Base-by-base conservation (phyloP, 2,797 vertebrate species). In the Vespertilio murinus region DNA sequence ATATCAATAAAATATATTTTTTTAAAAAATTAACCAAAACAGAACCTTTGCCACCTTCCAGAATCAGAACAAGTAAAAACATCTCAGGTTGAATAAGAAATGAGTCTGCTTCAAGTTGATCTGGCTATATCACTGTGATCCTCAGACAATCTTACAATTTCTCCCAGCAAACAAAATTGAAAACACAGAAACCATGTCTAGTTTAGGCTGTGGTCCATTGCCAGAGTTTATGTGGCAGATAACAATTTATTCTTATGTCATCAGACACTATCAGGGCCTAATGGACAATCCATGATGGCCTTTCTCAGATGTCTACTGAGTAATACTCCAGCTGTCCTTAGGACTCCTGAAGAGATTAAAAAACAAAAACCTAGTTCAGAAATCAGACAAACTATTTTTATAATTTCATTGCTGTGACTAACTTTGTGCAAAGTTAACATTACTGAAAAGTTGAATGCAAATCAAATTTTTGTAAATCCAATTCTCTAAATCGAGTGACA, bases 381-480 rank as follows among this genome's bases (percentile, higher is more conserved):
- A 30, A 75, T 14, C 30, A 77, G 18, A 7, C 2, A 47, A 83
- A 61, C 56, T 9, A 42, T 38, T 18, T 22, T 73, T 30, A 52
- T 7, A 18, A 40, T 85, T 79, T 35, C 35, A 49, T 79, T 33
- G 6, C 7, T 20, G 1, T 61, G 40, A 38, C 17, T 88, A 13
- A 61, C 18, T 64, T 89, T 69, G 35, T 40, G 49, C 49, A 88
- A 85, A 17, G n/a, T 54, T 61, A 56, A 56, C 13, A 28, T 40
- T 56, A 42, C 28, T 10, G n/a, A 92, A 71, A 91, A 49, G 18
- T 71, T 84, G 17, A 16, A 59, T 78, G 14, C 40, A 93, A 92
- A 94, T 90, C 20, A 70, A 84, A 73, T 7, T 93, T 95, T 93
- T 79, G 3, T 85, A 88, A 96, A 93, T 80, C 13, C 23, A 79